Conservation (phyloP, 2,888 invertebrate species). For the Pristionchus entomophagus region DNA sequence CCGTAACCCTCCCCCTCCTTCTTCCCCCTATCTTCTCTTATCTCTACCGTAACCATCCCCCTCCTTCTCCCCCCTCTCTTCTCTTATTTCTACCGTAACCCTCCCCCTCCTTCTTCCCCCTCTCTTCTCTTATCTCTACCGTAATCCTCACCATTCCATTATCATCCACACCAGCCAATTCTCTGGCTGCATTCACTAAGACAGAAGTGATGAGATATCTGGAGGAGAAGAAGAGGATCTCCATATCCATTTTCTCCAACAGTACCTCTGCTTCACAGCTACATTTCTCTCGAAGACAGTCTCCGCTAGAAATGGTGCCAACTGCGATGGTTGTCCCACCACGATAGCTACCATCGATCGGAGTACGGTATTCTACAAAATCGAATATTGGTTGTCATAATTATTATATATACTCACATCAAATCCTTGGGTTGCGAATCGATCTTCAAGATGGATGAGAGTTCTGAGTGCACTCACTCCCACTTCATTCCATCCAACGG, state of each 20-base stretch:
- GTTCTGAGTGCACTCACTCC: slow-evolving; percentile 48
- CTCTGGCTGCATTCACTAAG: slow-evolving; percentile 52
- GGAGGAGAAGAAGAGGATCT: neutral
- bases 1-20: too few relatives aligned
- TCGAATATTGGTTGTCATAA: neutral
- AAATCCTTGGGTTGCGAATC: slow-evolving; percentile 52
- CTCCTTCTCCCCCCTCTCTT: neutral
- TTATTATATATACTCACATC: slow-evolving; percentile 11
- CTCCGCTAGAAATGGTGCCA: slow-evolving; percentile 31
- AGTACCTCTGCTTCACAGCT: slow-evolving; percentile 19
- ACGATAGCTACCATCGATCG: slow-evolving; percentile 32
- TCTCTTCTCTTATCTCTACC: slow-evolving; percentile 9
- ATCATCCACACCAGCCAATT: slow-evolving; percentile 48
- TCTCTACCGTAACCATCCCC: slow-evolving; percentile 5
- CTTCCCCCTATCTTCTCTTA: too few relatives aligned
- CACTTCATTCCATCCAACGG: slow-evolving; percentile 52
- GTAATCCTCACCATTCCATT: neutral
- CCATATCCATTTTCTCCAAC: too few relatives aligned
- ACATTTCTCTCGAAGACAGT: neutral
- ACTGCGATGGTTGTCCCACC: slow-evolving; percentile 8
- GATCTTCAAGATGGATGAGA: slow-evolving; percentile 50
- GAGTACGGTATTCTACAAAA: neutral
- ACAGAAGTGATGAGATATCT: slow-evolving; percentile 48
- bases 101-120: neutral
- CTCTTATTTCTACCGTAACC: neutral